Percentiles rank a stretch among this genome's conserved stretches.
These are phyloP conservation scores for Cardiocondyla obscurior DNA, from an alignment of 1,140 invertebrate genomes.

Conservation along the genomic window DNA sequence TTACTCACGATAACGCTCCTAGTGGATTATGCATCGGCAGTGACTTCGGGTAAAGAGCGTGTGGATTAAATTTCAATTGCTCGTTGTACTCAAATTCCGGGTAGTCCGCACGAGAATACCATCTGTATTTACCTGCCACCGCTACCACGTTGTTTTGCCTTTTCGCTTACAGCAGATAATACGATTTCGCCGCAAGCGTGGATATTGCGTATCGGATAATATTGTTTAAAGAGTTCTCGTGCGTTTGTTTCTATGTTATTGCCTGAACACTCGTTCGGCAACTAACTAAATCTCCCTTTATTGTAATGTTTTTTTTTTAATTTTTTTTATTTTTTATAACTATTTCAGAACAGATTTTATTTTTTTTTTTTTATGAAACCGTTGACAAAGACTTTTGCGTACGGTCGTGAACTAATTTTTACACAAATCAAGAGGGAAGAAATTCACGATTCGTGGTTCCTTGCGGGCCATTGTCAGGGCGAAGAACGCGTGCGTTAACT, in stretches of 20 bases:
- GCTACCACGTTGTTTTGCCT: slow-evolving; percentile 20
- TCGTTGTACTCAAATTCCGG: slow-evolving; percentile 18
- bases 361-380: no score
- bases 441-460: neutral
- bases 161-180: slow-evolving; percentile 38
- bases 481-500: neutral
- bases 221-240: slow-evolving; percentile 39
- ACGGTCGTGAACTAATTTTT: neutral
- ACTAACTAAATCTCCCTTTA: neutral
- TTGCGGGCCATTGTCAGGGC: neutral
- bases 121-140: slow-evolving; percentile 25
- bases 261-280: slow-evolving; percentile 4
- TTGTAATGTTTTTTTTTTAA: neutral
- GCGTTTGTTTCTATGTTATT: slow-evolving; percentile 2
- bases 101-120: slow-evolving; percentile 17
- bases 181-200: slow-evolving; percentile 50
- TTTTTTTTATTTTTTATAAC: no score
- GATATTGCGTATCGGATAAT: slow-evolving; percentile 35
- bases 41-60: neutral
- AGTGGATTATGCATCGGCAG: neutral
- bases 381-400: no score
- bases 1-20: neutral
- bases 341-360: no score
- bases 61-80: slow-evolving; percentile 37
- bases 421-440: no score